phyloP scores from a whole-genome alignment of 2,888 invertebrate species.

The Stenolophus ochropezus region DNA sequence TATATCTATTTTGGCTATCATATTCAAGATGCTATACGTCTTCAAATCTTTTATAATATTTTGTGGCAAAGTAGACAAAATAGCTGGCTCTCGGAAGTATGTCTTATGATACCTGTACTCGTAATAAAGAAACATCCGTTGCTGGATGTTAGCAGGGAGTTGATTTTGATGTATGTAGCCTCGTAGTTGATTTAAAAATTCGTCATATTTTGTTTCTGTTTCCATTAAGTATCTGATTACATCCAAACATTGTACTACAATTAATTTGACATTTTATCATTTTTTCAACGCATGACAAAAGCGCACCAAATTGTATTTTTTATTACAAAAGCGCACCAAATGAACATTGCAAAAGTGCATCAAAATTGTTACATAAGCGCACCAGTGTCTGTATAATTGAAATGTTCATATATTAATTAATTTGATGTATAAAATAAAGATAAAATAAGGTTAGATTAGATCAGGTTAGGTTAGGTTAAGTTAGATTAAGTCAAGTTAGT shows the following conservation, averaged over 20 bases:
- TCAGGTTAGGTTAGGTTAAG: too few relatives aligned
- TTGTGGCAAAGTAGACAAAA: slow-evolving; percentile 71
- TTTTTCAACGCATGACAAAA: too few relatives aligned
- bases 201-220: slow-evolving; percentile 69
- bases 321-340: too few relatives aligned
- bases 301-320: too few relatives aligned
- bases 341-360: too few relatives aligned
- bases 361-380: too few relatives aligned
- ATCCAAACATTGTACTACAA: not conserved
- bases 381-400: too few relatives aligned
- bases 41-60: slow-evolving; percentile 41
- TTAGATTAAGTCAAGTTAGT: too few relatives aligned
- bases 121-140: slow-evolving; percentile 73
- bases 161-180: slow-evolving; percentile 74
- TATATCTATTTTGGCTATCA: slow-evolving; percentile 69
- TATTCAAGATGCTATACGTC: not conserved
- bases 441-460: too few relatives aligned
- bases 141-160: slow-evolving; percentile 71
- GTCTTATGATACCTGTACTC: slow-evolving; percentile 73
- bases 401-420: too few relatives aligned
- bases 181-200: slow-evolving; percentile 72
- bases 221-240: slow-evolving; percentile 65
- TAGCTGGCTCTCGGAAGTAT: slow-evolving; percentile 74
- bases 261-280: too few relatives aligned
- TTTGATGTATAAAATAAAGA: too few relatives aligned